Conservation (phyloP, 2,888 invertebrate genomes). For the Chymomyza caudatula region DNA sequence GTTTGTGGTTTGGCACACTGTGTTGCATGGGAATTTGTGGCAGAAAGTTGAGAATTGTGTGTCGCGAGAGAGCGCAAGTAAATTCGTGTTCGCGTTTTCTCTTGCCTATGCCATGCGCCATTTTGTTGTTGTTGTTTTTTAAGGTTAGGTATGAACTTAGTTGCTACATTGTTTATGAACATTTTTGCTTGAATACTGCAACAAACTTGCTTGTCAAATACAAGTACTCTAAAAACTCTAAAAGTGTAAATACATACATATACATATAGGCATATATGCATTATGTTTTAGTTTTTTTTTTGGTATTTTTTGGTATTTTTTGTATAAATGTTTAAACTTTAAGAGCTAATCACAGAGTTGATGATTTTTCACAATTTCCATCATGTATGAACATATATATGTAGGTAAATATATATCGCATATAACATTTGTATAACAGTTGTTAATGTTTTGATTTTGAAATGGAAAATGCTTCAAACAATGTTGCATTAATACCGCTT, state of each 20-base stretch:
- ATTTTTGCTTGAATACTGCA: slow-evolving; percentile 34
- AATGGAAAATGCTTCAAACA: slow-evolving; percentile 65
- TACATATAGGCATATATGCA: slow-evolving; percentile 21
- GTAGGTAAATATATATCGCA: slow-evolving; percentile 35
- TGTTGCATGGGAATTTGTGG: background rate
- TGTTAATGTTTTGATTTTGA: slow-evolving; percentile 36
- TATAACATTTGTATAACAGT: slow-evolving; percentile 53
- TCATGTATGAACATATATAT: slow-evolving; percentile 39
- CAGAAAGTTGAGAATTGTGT: slow-evolving; percentile 37
- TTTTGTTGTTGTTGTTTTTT: slow-evolving; percentile 11
- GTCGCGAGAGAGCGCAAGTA: slow-evolving; percentile 43
- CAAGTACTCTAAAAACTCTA: background rate
- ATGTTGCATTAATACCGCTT: slow-evolving; percentile 9
- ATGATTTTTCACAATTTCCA: slow-evolving; percentile 69
- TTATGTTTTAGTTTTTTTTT: slow-evolving; percentile 4
- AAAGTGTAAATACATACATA: slow-evolving; percentile 12
- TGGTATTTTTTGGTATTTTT: slow-evolving; percentile 10
- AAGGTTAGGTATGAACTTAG: slow-evolving; percentile 41
- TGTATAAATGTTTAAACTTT: slow-evolving; percentile 52
- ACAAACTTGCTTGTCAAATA: slow-evolving; percentile 11
- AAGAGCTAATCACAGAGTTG: slow-evolving; percentile 76
- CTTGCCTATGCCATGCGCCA: slow-evolving; percentile 22
- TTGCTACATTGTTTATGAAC: background rate
- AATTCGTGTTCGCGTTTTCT: slow-evolving; percentile 52
- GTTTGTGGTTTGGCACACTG: background rate